Base-by-base conservation (phyloP, 2,797 vertebrate genomes). In the Poeciliopsis presidionis region DNA sequence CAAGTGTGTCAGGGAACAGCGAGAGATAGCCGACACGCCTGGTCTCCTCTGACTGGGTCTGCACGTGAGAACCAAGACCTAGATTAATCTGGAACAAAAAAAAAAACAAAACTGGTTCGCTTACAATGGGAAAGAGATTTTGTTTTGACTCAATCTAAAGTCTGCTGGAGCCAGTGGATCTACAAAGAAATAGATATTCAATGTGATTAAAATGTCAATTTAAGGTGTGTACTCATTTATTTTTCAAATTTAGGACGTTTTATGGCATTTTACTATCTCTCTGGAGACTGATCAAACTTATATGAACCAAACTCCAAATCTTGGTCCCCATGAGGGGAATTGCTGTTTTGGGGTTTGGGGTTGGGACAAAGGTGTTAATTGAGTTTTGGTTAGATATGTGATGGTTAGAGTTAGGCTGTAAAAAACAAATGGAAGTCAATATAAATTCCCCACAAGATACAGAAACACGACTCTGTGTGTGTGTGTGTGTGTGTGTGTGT, bases 1-100 rank as follows among this genome's bases (percentile, higher is more conserved):
- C 63, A 67, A 67, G 36, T 67, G 63, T 67, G 61, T 65, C 61
- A 65, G 33, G 33, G 18, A 65, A 65, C 36, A 67, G 36, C 20
- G 36, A 36, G 63, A 20, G 18, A 41, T 67, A 25, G 63, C 20
- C 9, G 20, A 67, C 36, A 41, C 1, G 20, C 22, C 20, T 5
- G 36, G 33, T 65, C 63, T 51, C 63, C 9, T 39, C 63, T 65
- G 36, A 65, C 39, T 41, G 20, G 36, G 39, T 67, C 39, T 67
- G 36, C 63, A 67, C 20, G 20, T 39, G 63, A 41, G 20, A 67
- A 67, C 36, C 22, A 67, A 41, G 36, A 41, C 63, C 63, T 25
- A 67, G 36, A 67, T 67, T 67, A 41, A 67, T 41, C 63, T 41
- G 63, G 36, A 67, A 41, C 36, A 67, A 63, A 36, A 41, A 20